Evolutionary conservation across 2,113 vertebrate genomes (phyloP), one percentile per base, ranked within the genome.

Genomic region (Hippoglossus stenolepis): DNA sequence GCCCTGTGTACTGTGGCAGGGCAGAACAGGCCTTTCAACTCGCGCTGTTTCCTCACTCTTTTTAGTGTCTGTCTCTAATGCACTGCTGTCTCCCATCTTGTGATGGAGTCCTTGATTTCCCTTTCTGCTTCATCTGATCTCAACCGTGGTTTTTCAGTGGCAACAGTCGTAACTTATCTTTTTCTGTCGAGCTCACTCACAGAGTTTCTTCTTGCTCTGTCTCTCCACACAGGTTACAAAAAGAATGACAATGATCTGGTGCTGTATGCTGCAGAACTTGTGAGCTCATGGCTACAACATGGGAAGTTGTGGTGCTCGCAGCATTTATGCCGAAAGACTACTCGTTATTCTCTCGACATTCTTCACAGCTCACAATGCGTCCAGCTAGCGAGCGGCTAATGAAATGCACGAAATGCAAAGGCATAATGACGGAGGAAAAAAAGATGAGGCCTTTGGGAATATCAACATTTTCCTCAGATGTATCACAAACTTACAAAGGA

Each of bases 1-100:
- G 56, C 47, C 49, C 40, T 58, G 40, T 75, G 53, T 71, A 26
- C 59, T 40, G 38, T 57, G 40, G 61, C 73, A 49, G 63, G 73
- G n/a, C 64, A 68, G 66, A 69, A 24, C 15, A 17, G 47, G 60
- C 49, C 79, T 76, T 87, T 85, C 38, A 62, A 53, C 65, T 58
- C 2, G 26, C 6, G 6, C 31, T 31, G 31, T 71, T 86, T 65
- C 67, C 67, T 24, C 28, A 12, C 5, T 59, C 15, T 31, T 31
- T 31, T 70, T 53, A 18, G 35, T 58, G 83, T 66, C 64, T 60
- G 57, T 75, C 70, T 85, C 45, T 67, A 38, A 74, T 73, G 47
- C 61, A 61, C 73, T 69, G 67, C 65, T 63, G 38, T 65, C 63
- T 68, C 43, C 60, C 20, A 45, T 69, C 63, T 53, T 54, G 45